These are phyloP conservation scores for Cyprinodon tularosa DNA, from an alignment of 2,113 vertebrate genomes.

Conservation along the genomic window DNA sequence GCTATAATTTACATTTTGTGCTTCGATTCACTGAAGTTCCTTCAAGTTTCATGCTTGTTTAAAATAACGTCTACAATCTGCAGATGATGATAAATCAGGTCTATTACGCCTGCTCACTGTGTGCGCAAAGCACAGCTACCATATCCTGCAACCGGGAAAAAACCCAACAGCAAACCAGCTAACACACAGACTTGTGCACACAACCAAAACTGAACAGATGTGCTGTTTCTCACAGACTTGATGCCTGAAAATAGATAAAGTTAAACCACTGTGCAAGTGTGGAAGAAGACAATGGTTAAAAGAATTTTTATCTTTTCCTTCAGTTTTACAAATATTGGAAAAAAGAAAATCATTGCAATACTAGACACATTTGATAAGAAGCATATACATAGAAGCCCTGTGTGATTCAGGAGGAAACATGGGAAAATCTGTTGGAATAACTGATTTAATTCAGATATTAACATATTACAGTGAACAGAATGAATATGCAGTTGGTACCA, in stretches of 20 bases:
- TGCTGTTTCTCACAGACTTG: neutral
- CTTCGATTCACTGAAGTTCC: neutral
- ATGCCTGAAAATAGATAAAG: neutral
- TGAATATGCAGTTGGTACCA: no score
- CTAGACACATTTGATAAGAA: neutral
- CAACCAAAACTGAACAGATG: neutral
- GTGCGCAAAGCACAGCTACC: neutral
- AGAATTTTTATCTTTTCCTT: neutral
- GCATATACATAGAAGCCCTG: neutral
- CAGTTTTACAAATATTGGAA: neutral
- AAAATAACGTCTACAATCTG: neutral
- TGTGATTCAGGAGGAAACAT: no score
- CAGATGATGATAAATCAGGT: constrained; percentile 4
- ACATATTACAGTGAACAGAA: no score
- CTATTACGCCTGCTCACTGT: neutral
- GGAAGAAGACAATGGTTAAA: neutral
- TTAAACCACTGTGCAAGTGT: neutral
- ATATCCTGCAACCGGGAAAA: neutral
- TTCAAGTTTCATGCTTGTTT: neutral
- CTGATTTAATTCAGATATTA: no score
- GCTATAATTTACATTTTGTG: neutral
- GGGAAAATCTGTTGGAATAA: no score
- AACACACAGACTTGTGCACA: neutral
- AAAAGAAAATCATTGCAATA: neutral
- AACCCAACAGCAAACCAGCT: neutral